These are phyloP conservation scores for Isotomurus palustris DNA, from an alignment of 2,888 invertebrate species.

Conservation along the genomic window DNA sequence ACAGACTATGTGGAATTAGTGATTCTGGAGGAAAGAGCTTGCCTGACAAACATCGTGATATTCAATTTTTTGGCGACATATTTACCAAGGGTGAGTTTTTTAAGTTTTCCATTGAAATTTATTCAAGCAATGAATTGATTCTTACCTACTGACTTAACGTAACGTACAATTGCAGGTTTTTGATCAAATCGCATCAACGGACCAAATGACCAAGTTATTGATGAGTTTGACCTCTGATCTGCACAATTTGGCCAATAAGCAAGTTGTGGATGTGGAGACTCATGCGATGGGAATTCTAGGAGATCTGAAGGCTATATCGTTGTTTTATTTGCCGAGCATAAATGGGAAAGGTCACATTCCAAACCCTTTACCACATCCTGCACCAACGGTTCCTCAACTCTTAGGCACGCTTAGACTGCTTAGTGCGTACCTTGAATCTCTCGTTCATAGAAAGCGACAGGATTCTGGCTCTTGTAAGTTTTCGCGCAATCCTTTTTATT, in stretches of 20 bases:
- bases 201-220: constrained; percentile 35
- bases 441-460: constrained; percentile 22
- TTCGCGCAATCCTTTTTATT: too few relatives aligned
- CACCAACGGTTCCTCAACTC: constrained; percentile 35
- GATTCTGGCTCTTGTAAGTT: constrained; percentile 4
- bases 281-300: constrained; percentile 48
- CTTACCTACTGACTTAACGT: background rate
- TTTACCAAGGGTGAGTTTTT: constrained; percentile 70
- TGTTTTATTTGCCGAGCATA: constrained; percentile 53
- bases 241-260: constrained; percentile 29
- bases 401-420: constrained; percentile 30
- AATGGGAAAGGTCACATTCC: constrained; percentile 38
- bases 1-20: constrained; percentile 88
- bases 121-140: background rate
- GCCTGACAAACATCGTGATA: constrained; percentile 76
- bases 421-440: constrained; percentile 33
- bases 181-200: constrained; percentile 35
- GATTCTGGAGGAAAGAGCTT: constrained; percentile 77
- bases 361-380: constrained; percentile 38
- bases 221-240: constrained; percentile 30
- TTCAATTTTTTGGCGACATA: constrained; percentile 83
- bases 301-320: constrained; percentile 57
- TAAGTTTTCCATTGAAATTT: background rate
- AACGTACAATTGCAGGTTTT: constrained; percentile 26
- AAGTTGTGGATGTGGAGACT: constrained; percentile 36